phyloP scores from a whole-genome alignment of 1,140 invertebrate species.

The Thaumatotibia leucotreta region DNA sequence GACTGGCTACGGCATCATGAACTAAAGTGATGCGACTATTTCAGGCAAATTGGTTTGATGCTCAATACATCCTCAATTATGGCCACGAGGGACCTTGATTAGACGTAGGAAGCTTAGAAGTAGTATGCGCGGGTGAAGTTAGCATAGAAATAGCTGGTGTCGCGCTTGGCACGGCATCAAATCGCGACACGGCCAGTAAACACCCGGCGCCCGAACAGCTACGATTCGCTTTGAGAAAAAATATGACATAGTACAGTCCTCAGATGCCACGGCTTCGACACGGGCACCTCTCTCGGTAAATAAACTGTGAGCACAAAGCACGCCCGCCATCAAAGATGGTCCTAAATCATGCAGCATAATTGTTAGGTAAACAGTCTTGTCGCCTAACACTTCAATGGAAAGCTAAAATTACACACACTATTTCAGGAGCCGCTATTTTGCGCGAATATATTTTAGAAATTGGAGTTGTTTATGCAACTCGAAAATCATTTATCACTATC shows the following conservation, averaged over 20 bases:
- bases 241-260: constrained; percentile 31
- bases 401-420: constrained; percentile 34
- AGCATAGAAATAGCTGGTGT: constrained; percentile 55
- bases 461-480: background rate
- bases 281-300: constrained; percentile 32
- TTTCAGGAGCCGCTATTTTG: constrained; percentile 23
- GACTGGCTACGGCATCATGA: background rate
- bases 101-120: background rate
- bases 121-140: constrained; percentile 26
- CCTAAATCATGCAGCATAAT: constrained; percentile 45
- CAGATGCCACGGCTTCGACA: background rate
- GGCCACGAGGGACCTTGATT: constrained; percentile 5
- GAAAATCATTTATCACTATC: background rate
- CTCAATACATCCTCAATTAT: constrained; percentile 10
- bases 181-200: constrained; percentile 38
- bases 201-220: constrained; percentile 15
- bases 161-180: constrained; percentile 58
- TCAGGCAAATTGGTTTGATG: background rate
- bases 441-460: background rate
- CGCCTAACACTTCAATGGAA: constrained; percentile 19
- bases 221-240: constrained; percentile 42
- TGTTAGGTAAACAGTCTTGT: constrained; percentile 26
- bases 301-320: constrained; percentile 27
- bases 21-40: background rate
- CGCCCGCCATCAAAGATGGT: constrained; percentile 37